Evolutionary conservation across 2,888 invertebrate species (phyloP).

Genomic region (Drosophila suboccidentalis): DNA sequence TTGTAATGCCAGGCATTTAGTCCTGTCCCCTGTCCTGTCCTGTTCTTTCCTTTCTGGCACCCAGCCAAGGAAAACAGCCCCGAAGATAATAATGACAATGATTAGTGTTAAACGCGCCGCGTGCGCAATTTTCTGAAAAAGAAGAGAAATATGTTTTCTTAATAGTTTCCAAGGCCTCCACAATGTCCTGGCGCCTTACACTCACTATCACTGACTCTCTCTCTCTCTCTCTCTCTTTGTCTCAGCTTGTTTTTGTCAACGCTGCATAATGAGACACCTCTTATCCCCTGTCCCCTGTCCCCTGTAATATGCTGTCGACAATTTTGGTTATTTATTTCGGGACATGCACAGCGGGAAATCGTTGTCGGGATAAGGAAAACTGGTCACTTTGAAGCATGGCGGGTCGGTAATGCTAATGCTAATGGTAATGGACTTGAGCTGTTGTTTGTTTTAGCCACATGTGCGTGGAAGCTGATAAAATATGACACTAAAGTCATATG

Average conservation of each 20-base stretch:
- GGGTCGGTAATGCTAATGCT: constrained; percentile 32
- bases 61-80: constrained; percentile 36
- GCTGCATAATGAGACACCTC: constrained; percentile 73
- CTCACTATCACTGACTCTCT: too few species aligned
- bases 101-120: constrained; percentile 74
- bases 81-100: constrained; percentile 70
- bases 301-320: constrained; percentile 68
- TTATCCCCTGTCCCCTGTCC: background rate
- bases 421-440: constrained; percentile 42
- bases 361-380: constrained; percentile 30
- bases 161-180: constrained; percentile 60
- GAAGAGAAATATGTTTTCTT: constrained; percentile 73
- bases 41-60: constrained; percentile 47
- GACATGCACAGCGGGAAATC: constrained; percentile 57
- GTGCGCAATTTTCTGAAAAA: constrained; percentile 60
- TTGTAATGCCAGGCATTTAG: constrained; percentile 62
- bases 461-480: constrained; percentile 41
- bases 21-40: constrained; percentile 25
- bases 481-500: constrained; percentile 41
- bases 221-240: background rate
- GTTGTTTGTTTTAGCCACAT: constrained; percentile 47
- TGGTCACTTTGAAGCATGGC: constrained; percentile 37
- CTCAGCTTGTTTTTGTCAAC: constrained; percentile 67
- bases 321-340: constrained; percentile 64
- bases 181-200: background rate